Evolutionary conservation across 2,797 vertebrate species (phyloP), one percentile per base, ranked within the genome.

Genomic region (Anabas testudineus): DNA sequence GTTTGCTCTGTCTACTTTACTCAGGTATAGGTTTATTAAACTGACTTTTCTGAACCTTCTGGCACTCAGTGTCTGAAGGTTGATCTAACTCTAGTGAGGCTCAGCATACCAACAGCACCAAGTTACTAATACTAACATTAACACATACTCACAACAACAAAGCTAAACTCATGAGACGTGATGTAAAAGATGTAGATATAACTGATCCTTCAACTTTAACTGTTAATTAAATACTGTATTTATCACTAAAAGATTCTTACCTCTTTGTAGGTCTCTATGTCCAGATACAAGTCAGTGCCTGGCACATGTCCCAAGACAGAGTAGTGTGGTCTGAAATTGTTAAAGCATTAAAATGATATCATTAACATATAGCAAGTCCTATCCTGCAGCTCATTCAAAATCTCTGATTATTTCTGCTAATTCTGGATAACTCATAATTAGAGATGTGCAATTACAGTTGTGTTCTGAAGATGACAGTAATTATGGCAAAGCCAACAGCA

Each of bases 381-480:
- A 2, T 10, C 7, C 30, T 36, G 22, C 21, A 58, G 5, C 10
- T 52, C 14, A 37, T 22, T 13, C 14, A 60, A 37, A 45, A 21
- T n/a, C 14, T 18, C 2, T 36, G 1, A 5, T 15, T 0, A 1
- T 63, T 2, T 30, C 39, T 67, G 19, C 19, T 13, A 9, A 7
- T 16, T 19, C 49, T 67, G 2, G 26, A 6, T 53, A 34, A 56
- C 21, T 10, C 3, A 13, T n/a, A 3, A 19, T 37, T 5, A 48
- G 15, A 26, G 30, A 28, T 19, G 15, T 56, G 49, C 54, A 81
- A 89, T 95, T 91, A 98, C 97, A 95, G 82, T 85, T 99, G 97
- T 1, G 93, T 96, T 76, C 95, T 96, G 89, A 97, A 93, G 90
- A 99, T 95, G 84, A 98, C 85, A 0, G 95, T 96, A 65, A 99